Conservation (phyloP, 2,113 vertebrate species). For the Megalops atlanticus region DNA sequence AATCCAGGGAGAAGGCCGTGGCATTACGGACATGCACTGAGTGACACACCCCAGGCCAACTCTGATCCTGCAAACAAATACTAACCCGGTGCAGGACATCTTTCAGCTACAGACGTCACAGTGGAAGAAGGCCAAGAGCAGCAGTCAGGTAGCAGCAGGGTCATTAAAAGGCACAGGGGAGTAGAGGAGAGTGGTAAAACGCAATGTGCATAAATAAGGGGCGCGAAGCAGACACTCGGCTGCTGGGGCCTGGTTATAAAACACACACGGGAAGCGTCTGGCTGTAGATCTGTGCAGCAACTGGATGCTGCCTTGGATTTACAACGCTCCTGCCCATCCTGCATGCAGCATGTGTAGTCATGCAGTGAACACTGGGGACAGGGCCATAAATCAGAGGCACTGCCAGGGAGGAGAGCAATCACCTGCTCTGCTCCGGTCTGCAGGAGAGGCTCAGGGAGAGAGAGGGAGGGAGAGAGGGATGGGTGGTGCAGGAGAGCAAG, state of each 20-base stretch:
- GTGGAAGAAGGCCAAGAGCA: not conserved
- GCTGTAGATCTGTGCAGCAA: not conserved
- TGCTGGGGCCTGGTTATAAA: not conserved
- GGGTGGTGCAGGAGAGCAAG: not conserved
- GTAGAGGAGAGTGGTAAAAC: not conserved
- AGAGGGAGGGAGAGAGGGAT: not conserved
- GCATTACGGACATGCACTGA: not conserved
- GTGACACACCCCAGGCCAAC: not conserved
- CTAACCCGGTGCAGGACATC: too few relatives aligned
- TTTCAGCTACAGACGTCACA: not conserved
- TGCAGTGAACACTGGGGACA: conserved; percentile 43
- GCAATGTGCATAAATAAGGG: not conserved
- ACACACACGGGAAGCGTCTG: not conserved
- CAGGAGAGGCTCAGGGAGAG: not conserved
- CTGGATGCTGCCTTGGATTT: conserved; percentile 29
- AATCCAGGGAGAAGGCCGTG: not conserved
- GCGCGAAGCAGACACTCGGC: not conserved
- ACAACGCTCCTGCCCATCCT: conserved; percentile 33
- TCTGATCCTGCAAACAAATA: too few relatives aligned
- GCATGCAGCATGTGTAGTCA: conserved; percentile 46
- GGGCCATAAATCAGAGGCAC: conserved; percentile 43
- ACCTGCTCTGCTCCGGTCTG: conserved; percentile 15
- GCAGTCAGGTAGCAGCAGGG: not conserved
- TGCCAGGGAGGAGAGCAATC: conserved; percentile 4
- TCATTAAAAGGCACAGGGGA: not conserved